These are phyloP conservation scores for Drosophila nigritarsus DNA, from an alignment of 2,888 invertebrate genomes.

Conservation along the genomic window DNA sequence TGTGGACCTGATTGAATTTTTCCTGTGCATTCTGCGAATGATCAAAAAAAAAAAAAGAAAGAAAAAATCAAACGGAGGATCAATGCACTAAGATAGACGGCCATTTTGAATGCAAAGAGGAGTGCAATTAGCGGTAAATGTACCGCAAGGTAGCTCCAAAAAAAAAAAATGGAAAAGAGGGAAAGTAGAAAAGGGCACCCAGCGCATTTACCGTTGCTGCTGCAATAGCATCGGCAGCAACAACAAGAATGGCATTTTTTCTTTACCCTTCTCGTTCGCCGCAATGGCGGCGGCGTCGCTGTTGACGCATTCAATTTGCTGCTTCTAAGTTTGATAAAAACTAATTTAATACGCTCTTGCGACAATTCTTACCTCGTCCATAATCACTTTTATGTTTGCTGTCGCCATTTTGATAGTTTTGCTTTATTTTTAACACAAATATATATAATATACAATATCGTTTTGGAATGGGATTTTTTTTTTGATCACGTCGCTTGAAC, in stretches of 20 bases:
- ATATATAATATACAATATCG: constrained; percentile 21
- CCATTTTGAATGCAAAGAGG: constrained; percentile 56
- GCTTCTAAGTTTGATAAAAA: constrained; percentile 9
- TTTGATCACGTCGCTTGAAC: constrained; percentile 41
- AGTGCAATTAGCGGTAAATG: constrained; percentile 55
- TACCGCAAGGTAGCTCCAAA: constrained; percentile 27
- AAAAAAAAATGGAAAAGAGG: constrained; percentile 4
- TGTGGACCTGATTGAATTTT: constrained; percentile 73
- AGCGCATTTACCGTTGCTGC: constrained; percentile 42
- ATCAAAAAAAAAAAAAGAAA: neutral
- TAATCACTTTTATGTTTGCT: constrained; percentile 60
- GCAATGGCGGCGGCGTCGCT: constrained; percentile 49
- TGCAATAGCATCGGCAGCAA: constrained; percentile 30
- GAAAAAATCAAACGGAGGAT: constrained; percentile 11
- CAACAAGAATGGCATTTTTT: constrained; percentile 57
- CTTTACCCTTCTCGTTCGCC: constrained; percentile 32
- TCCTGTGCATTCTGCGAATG: constrained; percentile 79
- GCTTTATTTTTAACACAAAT: constrained; percentile 29
- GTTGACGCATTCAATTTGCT: constrained; percentile 14
- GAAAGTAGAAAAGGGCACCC: constrained; percentile 40
- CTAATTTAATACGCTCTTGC: neutral
- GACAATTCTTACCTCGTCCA: constrained; percentile 73
- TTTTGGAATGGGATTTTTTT: constrained; percentile 9
- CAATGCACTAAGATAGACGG: constrained; percentile 26
- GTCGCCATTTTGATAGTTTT: constrained; percentile 68